Evolutionary conservation across 2,797 vertebrate species (phyloP).

Genomic region (Microchirus variegatus): DNA sequence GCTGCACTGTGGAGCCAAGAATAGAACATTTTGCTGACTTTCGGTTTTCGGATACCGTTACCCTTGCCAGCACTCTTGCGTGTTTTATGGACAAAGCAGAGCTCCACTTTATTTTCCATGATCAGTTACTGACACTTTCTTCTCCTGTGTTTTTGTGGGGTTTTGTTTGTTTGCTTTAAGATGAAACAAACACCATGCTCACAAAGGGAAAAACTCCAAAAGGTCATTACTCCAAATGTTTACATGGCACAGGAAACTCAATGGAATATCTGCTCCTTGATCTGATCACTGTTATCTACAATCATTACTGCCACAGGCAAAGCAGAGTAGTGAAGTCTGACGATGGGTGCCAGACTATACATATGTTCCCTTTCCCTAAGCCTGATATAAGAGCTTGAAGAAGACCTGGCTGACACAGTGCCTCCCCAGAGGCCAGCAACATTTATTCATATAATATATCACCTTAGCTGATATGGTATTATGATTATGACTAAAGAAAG

Average conservation of each 20-base stretch:
- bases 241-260: constrained; percentile 4
- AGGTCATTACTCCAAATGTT: constrained; percentile 5
- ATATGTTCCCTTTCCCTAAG: constrained; percentile 31
- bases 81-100: too few species aligned
- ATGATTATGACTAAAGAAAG: constrained; percentile 50
- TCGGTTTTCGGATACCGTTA: too few species aligned
- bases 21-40: too few species aligned
- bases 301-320: constrained; percentile 20
- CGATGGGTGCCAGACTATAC: constrained; percentile 30
- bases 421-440: constrained; percentile 40
- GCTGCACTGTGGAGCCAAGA: too few species aligned
- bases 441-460: constrained; percentile 52
- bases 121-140: too few species aligned
- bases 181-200: too few species aligned
- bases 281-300: constrained; percentile 8
- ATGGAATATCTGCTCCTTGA: constrained; percentile 7
- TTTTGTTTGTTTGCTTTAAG: too few species aligned
- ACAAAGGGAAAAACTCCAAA: not conserved
- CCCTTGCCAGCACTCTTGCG: too few species aligned
- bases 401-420: constrained; percentile 26
- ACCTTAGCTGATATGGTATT: constrained; percentile 60
- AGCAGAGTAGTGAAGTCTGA: constrained; percentile 4
- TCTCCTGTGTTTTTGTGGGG: too few species aligned
- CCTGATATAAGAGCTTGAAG: constrained; percentile 40
- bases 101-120: too few species aligned